A percentile compares a stretch with the other conserved stretches of the same genome.
phyloP scores from a whole-genome alignment of 2,888 invertebrate genomes.

The Nymphalis urticae region DNA sequence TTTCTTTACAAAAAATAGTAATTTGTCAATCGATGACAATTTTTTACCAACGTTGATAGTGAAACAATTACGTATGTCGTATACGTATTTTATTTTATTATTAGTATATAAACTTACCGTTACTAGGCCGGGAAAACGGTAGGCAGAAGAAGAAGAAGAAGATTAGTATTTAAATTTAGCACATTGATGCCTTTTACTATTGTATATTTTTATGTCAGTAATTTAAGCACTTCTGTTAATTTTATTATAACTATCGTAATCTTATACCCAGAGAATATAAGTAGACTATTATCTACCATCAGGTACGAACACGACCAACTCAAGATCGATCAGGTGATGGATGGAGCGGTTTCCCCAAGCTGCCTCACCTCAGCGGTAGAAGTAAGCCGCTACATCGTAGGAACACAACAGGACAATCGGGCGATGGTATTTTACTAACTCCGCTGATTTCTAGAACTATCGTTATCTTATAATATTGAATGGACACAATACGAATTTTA shows the following conservation, averaged over 20 bases:
- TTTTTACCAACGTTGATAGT: too few species aligned
- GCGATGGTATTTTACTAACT: slow-evolving; percentile 27
- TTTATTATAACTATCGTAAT: neutral
- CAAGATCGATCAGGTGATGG: slow-evolving; percentile 55
- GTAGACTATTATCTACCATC: neutral
- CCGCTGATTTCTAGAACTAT: too few species aligned
- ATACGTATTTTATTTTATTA: too few species aligned
- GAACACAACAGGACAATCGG: slow-evolving; percentile 50
- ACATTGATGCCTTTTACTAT: neutral
- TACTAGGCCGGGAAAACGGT: too few species aligned
- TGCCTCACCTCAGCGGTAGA: slow-evolving; percentile 79
- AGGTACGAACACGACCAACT: slow-evolving; percentile 45
- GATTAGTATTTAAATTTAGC: too few species aligned
- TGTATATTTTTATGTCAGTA: neutral
- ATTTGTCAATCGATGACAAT: too few species aligned
- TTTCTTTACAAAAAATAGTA: too few species aligned
- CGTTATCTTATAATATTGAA: too few species aligned
- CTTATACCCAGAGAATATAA: neutral
- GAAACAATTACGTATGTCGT: too few species aligned
- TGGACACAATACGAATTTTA: too few species aligned
- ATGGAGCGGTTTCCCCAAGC: slow-evolving; percentile 71
- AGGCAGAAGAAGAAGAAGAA: too few species aligned
- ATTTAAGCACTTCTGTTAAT: neutral
- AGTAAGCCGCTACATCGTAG: slow-evolving; percentile 76
- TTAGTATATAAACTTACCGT: too few species aligned